Percentiles rank a stretch among this genome's conserved stretches.
Conservation (phyloP, 2,113 vertebrate genomes). For the Lophius piscatorius region DNA sequence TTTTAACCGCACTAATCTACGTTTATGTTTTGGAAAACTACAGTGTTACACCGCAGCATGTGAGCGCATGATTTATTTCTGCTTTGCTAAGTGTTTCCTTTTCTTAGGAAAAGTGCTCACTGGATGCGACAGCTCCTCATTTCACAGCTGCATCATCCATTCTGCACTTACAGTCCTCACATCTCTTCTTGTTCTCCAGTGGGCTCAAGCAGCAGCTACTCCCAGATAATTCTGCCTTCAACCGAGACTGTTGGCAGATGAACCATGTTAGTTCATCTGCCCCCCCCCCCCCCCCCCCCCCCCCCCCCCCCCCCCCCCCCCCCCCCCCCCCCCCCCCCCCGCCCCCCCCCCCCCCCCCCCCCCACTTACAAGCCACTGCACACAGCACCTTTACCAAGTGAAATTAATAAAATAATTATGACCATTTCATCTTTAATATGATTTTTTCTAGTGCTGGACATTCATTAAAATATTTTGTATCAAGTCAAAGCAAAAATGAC, state of each 20-base stretch:
- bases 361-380: conserved; percentile 42
- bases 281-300: not conserved
- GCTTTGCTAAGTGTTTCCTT: conserved; percentile 75
- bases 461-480: conserved; percentile 45
- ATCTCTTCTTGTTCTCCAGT: conserved; percentile 63
- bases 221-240: conserved; percentile 60
- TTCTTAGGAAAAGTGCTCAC: conserved; percentile 66
- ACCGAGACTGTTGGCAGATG: conserved; percentile 59
- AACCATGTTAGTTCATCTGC: conserved; percentile 35
- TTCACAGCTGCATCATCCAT: conserved; percentile 77
- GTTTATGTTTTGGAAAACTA: conserved; percentile 52
- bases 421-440: conserved; percentile 59
- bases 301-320: not conserved
- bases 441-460: conserved; percentile 39
- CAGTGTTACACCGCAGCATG: conserved; percentile 58
- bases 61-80: conserved; percentile 78
- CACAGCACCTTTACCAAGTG: conserved; percentile 39
- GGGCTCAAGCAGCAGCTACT: conserved; percentile 67
- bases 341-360: not conserved
- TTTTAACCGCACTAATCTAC: too few relatives aligned
- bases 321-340: not conserved
- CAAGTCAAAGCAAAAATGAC: conserved; percentile 26
- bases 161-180: conserved; percentile 65
- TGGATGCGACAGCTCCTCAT: conserved; percentile 76
- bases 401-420: conserved; percentile 64